Base-by-base conservation (phyloP, 2,797 vertebrate species). In the Periophthalmus magnuspinnatus region DNA sequence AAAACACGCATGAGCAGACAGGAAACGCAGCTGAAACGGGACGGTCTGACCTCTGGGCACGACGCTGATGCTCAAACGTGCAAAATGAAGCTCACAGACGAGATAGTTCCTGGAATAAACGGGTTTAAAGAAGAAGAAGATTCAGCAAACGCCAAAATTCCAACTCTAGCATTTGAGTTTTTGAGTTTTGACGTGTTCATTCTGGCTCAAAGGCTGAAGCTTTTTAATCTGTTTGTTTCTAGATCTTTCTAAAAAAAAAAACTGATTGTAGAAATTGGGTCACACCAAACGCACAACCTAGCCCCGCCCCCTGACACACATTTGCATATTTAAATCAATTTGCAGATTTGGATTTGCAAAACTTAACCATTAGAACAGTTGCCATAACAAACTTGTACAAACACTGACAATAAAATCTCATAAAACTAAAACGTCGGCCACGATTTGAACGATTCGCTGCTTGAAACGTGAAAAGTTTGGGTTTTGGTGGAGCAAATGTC, bases 221-320 rank as follows among this genome's bases (percentile, higher is more conserved):
- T 67, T 72, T 47, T 14, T 69, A 21, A 38, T 62, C 58, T 75
- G 74, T 79, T 83, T 80, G 63, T 81, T 74, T 68, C 6, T 8
- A 58, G 67, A 72, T 76, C 75, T 67, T n/a, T 22, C 76, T 52
- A 67, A 74, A 61, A 73, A 75, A 84, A 69, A 82, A 69, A 76
- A 56, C 59, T 61, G 81, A 78, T 66, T 78, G 69, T 77, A 67
- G 28, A 79, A 89, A 87, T 24, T 86, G 68, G 86, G 87, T 90
- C 89, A 85, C 68, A 79, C 67, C 72, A 85, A 85, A 81, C 70
- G 77, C 32, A 54, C 67, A 16, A 65, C 22, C 14, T 10, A 70
- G 68, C 67, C 32, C 45, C 67, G 47, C 60, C 58, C 60, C n/a
- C 52, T n/a, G 41, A 45, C 50, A 41, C 41, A 32, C 22, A 58